Conservation (phyloP, 1,140 invertebrate genomes). For the Drosophila arawakana region DNA sequence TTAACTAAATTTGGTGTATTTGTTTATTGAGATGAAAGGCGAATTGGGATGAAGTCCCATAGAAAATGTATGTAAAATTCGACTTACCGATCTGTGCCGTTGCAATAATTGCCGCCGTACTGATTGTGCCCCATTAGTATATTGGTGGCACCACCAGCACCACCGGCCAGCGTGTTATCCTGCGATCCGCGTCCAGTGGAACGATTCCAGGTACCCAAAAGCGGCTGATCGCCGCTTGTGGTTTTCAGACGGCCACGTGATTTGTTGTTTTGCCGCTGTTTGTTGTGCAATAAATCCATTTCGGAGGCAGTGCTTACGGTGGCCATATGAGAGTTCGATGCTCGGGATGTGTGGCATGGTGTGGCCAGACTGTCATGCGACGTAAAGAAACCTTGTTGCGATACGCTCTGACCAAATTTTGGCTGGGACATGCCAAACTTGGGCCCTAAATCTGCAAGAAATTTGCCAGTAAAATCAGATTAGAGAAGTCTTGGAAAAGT, state of each 20-base stretch:
- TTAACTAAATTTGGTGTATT: neutral
- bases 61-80: neutral
- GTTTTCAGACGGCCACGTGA: slow-evolving; percentile 88
- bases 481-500: neutral
- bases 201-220: slow-evolving; percentile 79
- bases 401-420: slow-evolving; percentile 85
- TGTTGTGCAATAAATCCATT: slow-evolving; percentile 88
- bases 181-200: slow-evolving; percentile 78
- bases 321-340: slow-evolving; percentile 86
- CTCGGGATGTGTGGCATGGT: slow-evolving; percentile 85
- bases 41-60: neutral
- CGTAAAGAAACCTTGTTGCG: slow-evolving; percentile 87
- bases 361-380: slow-evolving; percentile 89
- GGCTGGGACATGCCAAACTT: slow-evolving; percentile 87
- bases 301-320: slow-evolving; percentile 88
- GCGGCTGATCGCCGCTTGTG: slow-evolving; percentile 75
- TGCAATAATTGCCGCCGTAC: slow-evolving; percentile 82
- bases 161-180: slow-evolving; percentile 76
- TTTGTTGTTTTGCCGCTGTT: slow-evolving; percentile 86
- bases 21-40: neutral
- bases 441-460: slow-evolving; percentile 87
- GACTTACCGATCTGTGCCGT: slow-evolving; percentile 83
- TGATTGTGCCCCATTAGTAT: slow-evolving; percentile 72
- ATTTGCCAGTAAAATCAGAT: neutral
- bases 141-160: slow-evolving; percentile 53